Percentiles rank a stretch among this genome's conserved stretches.
Conservation (phyloP, 2,113 vertebrate genomes). For the Spilogale gracilis region DNA sequence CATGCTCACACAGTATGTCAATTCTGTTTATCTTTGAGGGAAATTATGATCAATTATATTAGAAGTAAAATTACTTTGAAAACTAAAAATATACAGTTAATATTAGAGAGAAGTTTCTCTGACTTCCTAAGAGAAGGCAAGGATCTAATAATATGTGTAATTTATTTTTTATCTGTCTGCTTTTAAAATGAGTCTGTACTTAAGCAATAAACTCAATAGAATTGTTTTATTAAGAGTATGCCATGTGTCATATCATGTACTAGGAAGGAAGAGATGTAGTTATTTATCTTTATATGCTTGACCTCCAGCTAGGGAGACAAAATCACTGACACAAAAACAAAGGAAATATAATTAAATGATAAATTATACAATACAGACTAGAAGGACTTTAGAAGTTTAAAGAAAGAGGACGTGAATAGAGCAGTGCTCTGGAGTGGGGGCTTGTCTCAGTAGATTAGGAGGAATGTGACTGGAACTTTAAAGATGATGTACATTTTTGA, state of each 20-base stretch:
- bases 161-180: background rate
- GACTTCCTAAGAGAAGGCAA: background rate
- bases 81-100: background rate
- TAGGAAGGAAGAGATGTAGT: background rate
- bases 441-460: background rate
- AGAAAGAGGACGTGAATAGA: background rate
- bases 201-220: conserved; percentile 2
- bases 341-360: background rate
- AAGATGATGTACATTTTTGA: background rate
- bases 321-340: conserved; percentile 12
- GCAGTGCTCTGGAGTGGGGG: accelerated
- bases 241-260: background rate
- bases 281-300: background rate
- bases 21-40: background rate
- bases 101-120: background rate
- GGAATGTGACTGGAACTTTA: background rate
- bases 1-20: background rate
- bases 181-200: background rate
- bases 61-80: conserved; percentile 7
- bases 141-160: background rate
- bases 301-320: background rate
- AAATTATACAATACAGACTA: background rate
- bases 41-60: background rate
- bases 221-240: background rate
- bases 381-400: background rate